Evolutionary conservation across 1,140 invertebrate genomes (phyloP).

Genomic region (Atta texana): DNA sequence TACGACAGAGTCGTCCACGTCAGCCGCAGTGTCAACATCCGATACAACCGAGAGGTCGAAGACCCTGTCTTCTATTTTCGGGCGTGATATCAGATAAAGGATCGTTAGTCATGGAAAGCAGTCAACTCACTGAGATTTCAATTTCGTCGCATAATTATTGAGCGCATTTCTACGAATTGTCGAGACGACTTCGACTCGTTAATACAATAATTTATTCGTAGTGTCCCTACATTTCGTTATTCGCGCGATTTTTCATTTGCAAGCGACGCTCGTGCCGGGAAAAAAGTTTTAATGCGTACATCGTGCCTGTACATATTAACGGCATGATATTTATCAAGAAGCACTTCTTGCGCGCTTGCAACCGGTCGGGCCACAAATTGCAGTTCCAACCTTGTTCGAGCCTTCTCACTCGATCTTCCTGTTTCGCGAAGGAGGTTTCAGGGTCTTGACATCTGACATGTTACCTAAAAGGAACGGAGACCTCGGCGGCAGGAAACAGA

Average conservation of each 20-base stretch:
- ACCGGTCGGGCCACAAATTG: constrained; percentile 69
- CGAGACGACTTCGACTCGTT: not conserved
- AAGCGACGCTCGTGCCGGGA: not conserved
- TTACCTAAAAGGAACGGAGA: constrained; percentile 35
- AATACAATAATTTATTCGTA: not conserved
- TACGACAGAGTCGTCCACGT: constrained; percentile 35
- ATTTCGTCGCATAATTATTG: not conserved
- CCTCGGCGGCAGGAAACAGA: constrained; percentile 10
- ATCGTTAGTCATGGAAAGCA: no score
- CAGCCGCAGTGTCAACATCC: constrained; percentile 47
- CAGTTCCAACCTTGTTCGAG: constrained; percentile 61
- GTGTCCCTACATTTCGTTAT: not conserved
- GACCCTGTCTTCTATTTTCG: constrained; percentile 37
- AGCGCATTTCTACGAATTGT: constrained; percentile 17
- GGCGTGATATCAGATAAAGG: not conserved
- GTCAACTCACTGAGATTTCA: not conserved
- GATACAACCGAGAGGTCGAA: constrained; percentile 26
- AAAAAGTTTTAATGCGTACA: constrained; percentile 26
- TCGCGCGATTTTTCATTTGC: constrained; percentile 14
- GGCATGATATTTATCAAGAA: constrained; percentile 42
- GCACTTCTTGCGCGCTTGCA: constrained; percentile 33
- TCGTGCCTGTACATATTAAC: constrained; percentile 24
- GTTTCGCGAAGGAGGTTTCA: constrained; percentile 74
- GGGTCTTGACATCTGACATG: constrained; percentile 72
- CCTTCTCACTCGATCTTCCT: constrained; percentile 64